These are phyloP conservation scores for Geopemphigus sp. DNA, from an alignment of 1,140 invertebrate species.

Conservation along the genomic window DNA sequence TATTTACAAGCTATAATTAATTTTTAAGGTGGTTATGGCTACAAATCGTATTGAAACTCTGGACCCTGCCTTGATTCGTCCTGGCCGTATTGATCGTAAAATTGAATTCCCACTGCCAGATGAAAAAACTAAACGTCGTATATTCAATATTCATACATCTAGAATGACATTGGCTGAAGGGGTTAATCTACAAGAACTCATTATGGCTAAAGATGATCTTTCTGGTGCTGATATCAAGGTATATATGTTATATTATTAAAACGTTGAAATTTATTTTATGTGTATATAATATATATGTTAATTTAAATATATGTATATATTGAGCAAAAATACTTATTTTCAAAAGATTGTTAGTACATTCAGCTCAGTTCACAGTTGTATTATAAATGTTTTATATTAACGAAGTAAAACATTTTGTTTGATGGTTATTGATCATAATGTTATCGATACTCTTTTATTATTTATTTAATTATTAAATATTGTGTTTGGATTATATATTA, in stretches of 20 bases:
- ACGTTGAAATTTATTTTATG: too few relatives aligned
- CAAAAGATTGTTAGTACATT: too few relatives aligned
- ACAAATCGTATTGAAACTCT: constrained; percentile 99
- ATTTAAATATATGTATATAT: too few relatives aligned
- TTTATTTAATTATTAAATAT: too few relatives aligned
- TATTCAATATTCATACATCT: constrained; percentile 98
- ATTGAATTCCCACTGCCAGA: constrained; percentile 99
- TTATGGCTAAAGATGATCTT: constrained; percentile 99
- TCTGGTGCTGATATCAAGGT: constrained; percentile 92
- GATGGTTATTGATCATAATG: too few relatives aligned
- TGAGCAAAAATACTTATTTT: too few relatives aligned
- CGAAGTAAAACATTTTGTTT: too few relatives aligned
- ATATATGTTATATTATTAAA: constrained; percentile 51
- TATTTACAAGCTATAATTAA: not conserved
- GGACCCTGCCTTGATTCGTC: constrained; percentile 97
- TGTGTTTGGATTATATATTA: too few relatives aligned
- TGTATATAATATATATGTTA: too few relatives aligned
- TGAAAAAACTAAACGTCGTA: constrained; percentile 97
- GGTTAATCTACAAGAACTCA: constrained; percentile 96
- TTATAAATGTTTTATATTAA: too few relatives aligned
- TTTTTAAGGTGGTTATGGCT: constrained; percentile 91
- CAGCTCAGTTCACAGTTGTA: too few relatives aligned
- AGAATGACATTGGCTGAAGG: constrained; percentile 97
- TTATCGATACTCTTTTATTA: too few relatives aligned
- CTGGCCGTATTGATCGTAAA: constrained; percentile 98